These are phyloP conservation scores for Dryobotodes eremita DNA, from an alignment of 2,888 invertebrate genomes.

Conservation along the genomic window DNA sequence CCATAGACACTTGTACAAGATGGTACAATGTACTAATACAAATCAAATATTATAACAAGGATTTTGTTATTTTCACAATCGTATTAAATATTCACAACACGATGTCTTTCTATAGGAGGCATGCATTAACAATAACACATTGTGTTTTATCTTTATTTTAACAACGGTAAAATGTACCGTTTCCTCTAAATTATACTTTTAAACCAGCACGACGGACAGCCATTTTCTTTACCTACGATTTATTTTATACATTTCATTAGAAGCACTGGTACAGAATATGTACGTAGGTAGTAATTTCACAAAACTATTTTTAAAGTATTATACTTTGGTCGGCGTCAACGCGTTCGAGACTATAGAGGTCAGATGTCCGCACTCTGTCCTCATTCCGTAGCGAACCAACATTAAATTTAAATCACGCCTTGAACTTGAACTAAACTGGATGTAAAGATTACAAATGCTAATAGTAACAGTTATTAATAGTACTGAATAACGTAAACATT, in stretches of 20 bases:
- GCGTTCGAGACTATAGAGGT: constrained; percentile 50
- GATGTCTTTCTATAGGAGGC: constrained; percentile 1
- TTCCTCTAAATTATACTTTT: constrained; percentile 49
- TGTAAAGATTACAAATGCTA: constrained; percentile 35
- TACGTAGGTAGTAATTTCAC: constrained; percentile 15
- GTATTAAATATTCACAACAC: constrained; percentile 28
- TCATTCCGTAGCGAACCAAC: constrained; percentile 52
- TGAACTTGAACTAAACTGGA: constrained; percentile 64
- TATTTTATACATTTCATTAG: constrained; percentile 43
- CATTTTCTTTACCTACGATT: constrained; percentile 44
- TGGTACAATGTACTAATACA: neutral
- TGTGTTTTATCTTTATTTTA: constrained; percentile 52
- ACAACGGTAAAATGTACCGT: constrained; percentile 63
- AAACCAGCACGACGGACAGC: constrained; percentile 33
- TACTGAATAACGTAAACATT: constrained; percentile 13
- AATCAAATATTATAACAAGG: neutral
- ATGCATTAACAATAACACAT: constrained; percentile 46
- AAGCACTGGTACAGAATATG: constrained; percentile 14
- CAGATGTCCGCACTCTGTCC: constrained; percentile 58
- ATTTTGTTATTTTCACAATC: neutral
- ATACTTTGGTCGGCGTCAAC: constrained; percentile 33
- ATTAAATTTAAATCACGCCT: constrained; percentile 61
- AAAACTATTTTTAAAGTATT: constrained; percentile 36
- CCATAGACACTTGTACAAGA: neutral
- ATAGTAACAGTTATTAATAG: constrained; percentile 34